Percentiles rank a stretch among this genome's conserved stretches.
Conservation (phyloP, 2,888 invertebrate genomes). For the Cryptus armator region DNA sequence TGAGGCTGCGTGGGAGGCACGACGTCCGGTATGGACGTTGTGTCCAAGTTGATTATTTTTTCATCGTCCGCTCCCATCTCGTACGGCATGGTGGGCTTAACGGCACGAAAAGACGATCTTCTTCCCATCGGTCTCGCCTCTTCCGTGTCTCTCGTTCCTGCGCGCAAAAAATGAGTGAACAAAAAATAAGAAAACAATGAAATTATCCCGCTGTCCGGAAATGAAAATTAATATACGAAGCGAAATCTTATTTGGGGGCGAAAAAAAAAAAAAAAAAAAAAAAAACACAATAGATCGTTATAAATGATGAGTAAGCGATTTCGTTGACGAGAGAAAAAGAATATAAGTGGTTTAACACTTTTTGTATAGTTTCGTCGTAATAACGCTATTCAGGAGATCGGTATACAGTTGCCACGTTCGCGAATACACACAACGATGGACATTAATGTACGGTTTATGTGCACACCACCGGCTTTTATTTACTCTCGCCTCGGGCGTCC, state of each 20-base stretch:
- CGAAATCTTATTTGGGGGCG: not conserved
- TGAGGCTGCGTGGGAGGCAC: constrained; percentile 87
- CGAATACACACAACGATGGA: not conserved
- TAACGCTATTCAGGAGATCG: not conserved
- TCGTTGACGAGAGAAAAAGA: not conserved
- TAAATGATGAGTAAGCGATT: not conserved
- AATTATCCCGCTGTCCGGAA: not conserved
- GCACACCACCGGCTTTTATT: constrained; percentile 7
- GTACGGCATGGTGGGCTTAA: constrained; percentile 81
- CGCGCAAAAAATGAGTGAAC: not conserved
- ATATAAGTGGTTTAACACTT: not conserved
- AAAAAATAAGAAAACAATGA: constrained; percentile 18
- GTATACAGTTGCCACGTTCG: not conserved
- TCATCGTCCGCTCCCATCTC: constrained; percentile 81
- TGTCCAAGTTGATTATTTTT: constrained; percentile 81
- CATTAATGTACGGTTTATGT: not conserved
- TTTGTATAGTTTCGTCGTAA: not conserved
- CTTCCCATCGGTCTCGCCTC: constrained; percentile 78
- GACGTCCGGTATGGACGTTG: constrained; percentile 88
- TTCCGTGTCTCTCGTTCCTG: constrained; percentile 79
- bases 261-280: too few species aligned
- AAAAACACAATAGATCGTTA: not conserved
- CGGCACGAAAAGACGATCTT: constrained; percentile 84
- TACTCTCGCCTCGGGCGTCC: constrained; percentile 2
- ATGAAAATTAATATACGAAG: not conserved